Conservation (phyloP, 2,797 vertebrate genomes). For the Megalops cyprinoides region DNA sequence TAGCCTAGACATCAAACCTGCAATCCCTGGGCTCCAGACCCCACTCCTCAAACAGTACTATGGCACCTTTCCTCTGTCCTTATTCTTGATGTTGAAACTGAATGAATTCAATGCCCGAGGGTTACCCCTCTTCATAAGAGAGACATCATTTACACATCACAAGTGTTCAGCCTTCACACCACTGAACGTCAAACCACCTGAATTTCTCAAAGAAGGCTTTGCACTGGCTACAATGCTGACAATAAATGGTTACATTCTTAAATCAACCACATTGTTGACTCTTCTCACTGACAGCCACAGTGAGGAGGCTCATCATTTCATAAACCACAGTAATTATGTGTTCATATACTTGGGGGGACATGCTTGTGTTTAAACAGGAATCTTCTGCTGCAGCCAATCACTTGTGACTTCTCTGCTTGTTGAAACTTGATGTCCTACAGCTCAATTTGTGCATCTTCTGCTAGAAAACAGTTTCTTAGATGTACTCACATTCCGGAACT, state of each 20-base stretch:
- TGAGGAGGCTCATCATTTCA: neutral
- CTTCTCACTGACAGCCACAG: neutral
- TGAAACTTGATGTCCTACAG: conserved; percentile 37
- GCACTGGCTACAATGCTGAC: neutral
- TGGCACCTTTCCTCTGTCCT: too few species aligned
- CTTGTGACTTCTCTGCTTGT: conserved; percentile 12
- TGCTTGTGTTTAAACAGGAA: neutral
- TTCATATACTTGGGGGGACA: too few species aligned
- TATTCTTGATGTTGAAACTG: too few species aligned
- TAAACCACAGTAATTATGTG: too few species aligned
- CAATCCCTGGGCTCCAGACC: too few species aligned
- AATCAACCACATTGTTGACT: neutral
- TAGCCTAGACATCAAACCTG: too few species aligned
- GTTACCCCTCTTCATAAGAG: too few species aligned
- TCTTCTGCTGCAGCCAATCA: neutral
- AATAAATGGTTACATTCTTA: neutral
- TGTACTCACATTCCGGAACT: conserved; percentile 17
- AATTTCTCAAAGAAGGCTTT: neutral
- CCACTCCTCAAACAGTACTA: too few species aligned
- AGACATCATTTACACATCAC: neutral
- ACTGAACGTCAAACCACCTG: neutral
- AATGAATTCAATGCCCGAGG: too few species aligned
- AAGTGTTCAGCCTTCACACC: neutral
- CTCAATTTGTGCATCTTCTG: neutral
- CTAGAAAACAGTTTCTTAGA: conserved; percentile 22